These are phyloP conservation scores for Pharmacophagus antenor DNA, from an alignment of 2,888 invertebrate genomes.

Conservation along the genomic window DNA sequence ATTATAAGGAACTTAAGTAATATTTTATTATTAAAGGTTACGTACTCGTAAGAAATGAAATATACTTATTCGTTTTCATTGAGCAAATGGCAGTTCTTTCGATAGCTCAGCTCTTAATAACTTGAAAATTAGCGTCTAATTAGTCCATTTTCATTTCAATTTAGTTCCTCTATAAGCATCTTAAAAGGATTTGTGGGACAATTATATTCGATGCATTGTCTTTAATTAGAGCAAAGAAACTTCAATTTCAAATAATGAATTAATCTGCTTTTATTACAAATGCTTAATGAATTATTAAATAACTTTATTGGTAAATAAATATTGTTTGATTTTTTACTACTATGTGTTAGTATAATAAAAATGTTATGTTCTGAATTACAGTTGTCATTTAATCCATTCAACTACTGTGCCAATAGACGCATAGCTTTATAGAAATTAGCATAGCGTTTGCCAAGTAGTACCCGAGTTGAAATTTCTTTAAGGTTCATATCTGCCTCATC, in stretches of 20 bases:
- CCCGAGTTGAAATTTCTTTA: conserved; percentile 31
- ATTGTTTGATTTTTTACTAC: no score
- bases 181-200: conserved; percentile 17
- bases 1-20: neutral
- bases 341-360: neutral
- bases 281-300: neutral
- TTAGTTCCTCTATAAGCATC: conserved; percentile 29
- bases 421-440: conserved; percentile 4
- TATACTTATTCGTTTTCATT: conserved; percentile 40
- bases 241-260: neutral
- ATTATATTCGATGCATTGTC: conserved; percentile 25
- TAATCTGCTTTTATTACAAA: no score
- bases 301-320: neutral
- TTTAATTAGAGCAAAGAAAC: conserved; percentile 1
- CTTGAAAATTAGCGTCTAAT: conserved; percentile 75
- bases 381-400: neutral
- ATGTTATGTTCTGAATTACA: neutral
- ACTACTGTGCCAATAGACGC: neutral
- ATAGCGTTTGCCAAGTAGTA: conserved; percentile 11
- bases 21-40: neutral
- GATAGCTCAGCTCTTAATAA: conserved; percentile 73
- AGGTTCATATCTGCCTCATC: conserved; percentile 57
- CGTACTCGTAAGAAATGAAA: conserved; percentile 15
- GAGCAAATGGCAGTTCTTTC: conserved; percentile 68
- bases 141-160: conserved; percentile 65